Percentiles rank a stretch among this genome's conserved stretches.
phyloP scores from a whole-genome alignment of 1,140 invertebrate genomes.

The Cyclargus thomasi region DNA sequence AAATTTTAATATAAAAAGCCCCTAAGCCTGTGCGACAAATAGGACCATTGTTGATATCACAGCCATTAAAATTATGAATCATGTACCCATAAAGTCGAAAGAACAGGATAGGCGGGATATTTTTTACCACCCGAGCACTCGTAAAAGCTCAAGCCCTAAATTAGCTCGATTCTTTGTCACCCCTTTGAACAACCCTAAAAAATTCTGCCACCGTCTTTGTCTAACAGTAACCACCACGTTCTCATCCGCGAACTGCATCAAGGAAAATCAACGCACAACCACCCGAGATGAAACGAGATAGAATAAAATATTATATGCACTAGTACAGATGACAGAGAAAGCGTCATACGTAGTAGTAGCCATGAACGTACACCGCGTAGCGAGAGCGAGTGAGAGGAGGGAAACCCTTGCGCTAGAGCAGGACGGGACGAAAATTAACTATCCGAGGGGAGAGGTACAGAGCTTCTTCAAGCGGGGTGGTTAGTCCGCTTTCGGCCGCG shows the following conservation, averaged over 20 bases:
- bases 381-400: slow-evolving; percentile 54
- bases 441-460: slow-evolving; percentile 67
- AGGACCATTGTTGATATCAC: slow-evolving; percentile 56
- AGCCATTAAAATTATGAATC: slow-evolving; percentile 72
- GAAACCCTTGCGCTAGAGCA: slow-evolving; percentile 53
- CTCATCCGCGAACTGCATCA: slow-evolving; percentile 73
- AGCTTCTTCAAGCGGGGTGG: slow-evolving; percentile 73
- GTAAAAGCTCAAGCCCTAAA: slow-evolving; percentile 72
- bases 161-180: slow-evolving; percentile 74
- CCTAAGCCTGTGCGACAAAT: slow-evolving; percentile 52
- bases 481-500: slow-evolving; percentile 70
- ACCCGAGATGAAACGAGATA: slow-evolving; percentile 73
- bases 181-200: slow-evolving; percentile 73
- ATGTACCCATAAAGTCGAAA: slow-evolving; percentile 66
- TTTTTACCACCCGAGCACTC: slow-evolving; percentile 68
- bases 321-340: slow-evolving; percentile 70
- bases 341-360: slow-evolving; percentile 66
- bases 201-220: slow-evolving; percentile 73
- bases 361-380: slow-evolving; percentile 48
- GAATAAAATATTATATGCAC: slow-evolving; percentile 74
- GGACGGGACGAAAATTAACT: slow-evolving; percentile 65
- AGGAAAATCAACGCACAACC: slow-evolving; percentile 72
- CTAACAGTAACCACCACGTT: slow-evolving; percentile 74
- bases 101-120: slow-evolving; percentile 73
- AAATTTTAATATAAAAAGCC: slow-evolving; percentile 29